Percentiles rank a stretch among this genome's conserved stretches.
Evolutionary conservation across 2,113 vertebrate genomes (phyloP).

Genomic region (Cyphomyrus discorhynchus): DNA sequence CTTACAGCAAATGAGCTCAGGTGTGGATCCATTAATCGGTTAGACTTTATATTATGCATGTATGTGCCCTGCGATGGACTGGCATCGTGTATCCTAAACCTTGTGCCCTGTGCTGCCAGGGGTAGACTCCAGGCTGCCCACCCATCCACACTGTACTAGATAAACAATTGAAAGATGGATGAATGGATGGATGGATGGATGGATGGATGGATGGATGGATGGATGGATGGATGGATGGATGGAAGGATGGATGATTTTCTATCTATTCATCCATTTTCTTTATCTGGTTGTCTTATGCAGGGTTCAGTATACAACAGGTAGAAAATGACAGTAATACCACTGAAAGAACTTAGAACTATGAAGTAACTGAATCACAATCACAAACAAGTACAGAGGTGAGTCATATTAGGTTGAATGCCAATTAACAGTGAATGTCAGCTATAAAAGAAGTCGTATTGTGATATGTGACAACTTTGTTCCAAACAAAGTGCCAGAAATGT

Average conservation of each 20-base stretch:
- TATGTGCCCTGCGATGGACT: neutral
- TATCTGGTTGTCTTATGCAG: neutral
- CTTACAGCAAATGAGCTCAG: neutral
- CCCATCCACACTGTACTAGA: neutral
- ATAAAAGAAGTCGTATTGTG: neutral
- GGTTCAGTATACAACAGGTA: neutral
- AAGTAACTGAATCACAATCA: neutral
- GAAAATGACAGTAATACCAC: neutral
- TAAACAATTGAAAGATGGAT: neutral
- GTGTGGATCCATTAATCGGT: neutral
- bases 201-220: neutral
- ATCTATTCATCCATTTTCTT: neutral
- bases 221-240: neutral
- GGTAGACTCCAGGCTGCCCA: neutral
- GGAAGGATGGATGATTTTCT: neutral
- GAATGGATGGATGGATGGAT: neutral
- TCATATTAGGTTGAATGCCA: neutral
- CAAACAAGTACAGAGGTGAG: neutral
- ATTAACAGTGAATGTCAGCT: neutral
- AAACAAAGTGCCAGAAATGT: neutral
- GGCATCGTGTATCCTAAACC: neutral
- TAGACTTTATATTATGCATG: neutral
- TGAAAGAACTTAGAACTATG: neutral
- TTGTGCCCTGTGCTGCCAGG: neutral
- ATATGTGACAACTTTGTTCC: neutral